phyloP scores from a whole-genome alignment of 2,113 vertebrate species.

The Chroicocephalus ridibundus region DNA sequence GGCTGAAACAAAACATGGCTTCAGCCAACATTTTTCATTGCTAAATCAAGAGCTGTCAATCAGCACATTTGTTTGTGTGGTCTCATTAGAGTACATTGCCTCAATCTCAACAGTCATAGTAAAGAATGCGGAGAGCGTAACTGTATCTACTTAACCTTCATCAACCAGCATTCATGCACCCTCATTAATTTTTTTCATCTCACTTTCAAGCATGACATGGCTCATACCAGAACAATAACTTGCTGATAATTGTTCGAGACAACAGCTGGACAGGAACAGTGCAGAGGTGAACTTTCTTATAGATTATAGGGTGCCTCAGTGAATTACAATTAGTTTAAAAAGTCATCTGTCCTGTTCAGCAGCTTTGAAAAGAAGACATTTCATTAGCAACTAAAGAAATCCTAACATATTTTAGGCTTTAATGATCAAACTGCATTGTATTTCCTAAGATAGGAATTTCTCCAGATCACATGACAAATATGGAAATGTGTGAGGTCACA shows the following conservation, averaged over 20 bases:
- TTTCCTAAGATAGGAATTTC: background rate
- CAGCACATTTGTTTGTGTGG: conserved; percentile 64
- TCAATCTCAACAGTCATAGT: conserved; percentile 39
- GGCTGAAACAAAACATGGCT: conserved; percentile 13
- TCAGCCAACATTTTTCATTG: conserved; percentile 43
- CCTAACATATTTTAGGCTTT: conserved; percentile 33
- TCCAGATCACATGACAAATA: conserved; percentile 5
- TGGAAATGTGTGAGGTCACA: background rate
- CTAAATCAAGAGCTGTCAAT: conserved; percentile 69
- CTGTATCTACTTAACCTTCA: conserved; percentile 78
- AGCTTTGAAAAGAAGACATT: conserved; percentile 60
- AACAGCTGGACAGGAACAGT: conserved; percentile 77
- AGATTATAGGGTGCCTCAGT: conserved; percentile 65
- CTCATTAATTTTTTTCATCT: conserved; percentile 77
- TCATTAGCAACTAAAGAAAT: conserved; percentile 44
- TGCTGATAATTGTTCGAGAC: conserved; percentile 77
- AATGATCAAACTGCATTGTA: background rate
- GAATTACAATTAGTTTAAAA: conserved; percentile 75
- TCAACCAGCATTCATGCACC: conserved; percentile 68
- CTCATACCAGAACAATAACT: conserved; percentile 71
- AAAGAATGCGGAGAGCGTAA: conserved; percentile 63
- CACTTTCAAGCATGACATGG: conserved; percentile 73
- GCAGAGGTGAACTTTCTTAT: conserved; percentile 72
- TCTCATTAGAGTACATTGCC: conserved; percentile 64
- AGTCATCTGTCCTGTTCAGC: conserved; percentile 57